phyloP scores from a whole-genome alignment of 1,140 invertebrate species.

The Araneus ventricosus region DNA sequence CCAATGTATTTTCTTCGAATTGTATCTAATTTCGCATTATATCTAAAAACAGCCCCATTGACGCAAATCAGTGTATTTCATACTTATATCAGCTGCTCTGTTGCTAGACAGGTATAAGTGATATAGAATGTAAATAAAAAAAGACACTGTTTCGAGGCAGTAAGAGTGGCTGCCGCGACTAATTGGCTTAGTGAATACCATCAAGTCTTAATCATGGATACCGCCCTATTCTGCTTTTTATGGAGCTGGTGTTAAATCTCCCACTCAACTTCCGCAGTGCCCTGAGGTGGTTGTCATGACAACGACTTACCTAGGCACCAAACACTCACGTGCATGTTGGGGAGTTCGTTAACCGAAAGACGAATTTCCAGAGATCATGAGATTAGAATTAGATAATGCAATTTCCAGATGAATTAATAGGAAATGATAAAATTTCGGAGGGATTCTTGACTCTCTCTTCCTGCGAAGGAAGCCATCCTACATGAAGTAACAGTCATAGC shows the following conservation, averaged over 20 bases:
- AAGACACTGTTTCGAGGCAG: too few relatives aligned
- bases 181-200: neutral
- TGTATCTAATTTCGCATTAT: too few relatives aligned
- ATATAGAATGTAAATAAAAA: neutral
- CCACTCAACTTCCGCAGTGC: neutral
- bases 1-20: too few relatives aligned
- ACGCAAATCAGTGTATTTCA: neutral
- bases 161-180: neutral
- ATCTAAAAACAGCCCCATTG: too few relatives aligned
- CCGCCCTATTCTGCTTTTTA: neutral
- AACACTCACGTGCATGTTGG: slow-evolving; percentile 17
- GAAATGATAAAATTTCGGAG: neutral
- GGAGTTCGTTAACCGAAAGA: slow-evolving; percentile 39
- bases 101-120: neutral
- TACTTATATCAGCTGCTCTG: neutral
- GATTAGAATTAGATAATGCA: slow-evolving; percentile 19
- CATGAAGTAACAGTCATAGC: too few relatives aligned
- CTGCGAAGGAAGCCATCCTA: neutral
- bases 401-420: neutral
- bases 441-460: neutral
- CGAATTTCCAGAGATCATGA: neutral
- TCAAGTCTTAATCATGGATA: neutral
- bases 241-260: neutral
- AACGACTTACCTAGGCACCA: slow-evolving; percentile 17
- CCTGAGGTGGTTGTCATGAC: slow-evolving; percentile 17